Conservation (phyloP, 2,888 invertebrate genomes). For the Apeira syringaria region DNA sequence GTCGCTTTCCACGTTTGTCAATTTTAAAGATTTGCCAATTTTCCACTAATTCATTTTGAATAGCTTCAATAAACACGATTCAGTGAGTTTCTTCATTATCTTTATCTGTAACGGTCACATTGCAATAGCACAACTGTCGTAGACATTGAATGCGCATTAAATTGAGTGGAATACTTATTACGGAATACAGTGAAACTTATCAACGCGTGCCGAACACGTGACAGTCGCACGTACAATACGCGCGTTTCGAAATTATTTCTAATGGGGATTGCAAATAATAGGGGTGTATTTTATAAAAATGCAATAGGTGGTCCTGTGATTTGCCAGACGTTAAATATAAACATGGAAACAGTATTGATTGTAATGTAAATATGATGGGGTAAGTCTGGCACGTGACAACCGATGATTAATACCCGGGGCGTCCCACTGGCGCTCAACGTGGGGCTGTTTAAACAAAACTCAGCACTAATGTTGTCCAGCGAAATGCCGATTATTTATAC, state of each 20-base stretch:
- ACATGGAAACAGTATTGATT: slow-evolving; percentile 49
- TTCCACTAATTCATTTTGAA: slow-evolving; percentile 17
- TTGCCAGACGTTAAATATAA: slow-evolving; percentile 55
- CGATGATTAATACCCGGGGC: slow-evolving; percentile 28
- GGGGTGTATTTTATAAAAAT: slow-evolving; percentile 26
- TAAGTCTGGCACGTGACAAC: slow-evolving; percentile 35
- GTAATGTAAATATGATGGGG: slow-evolving; percentile 32
- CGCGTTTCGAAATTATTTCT: slow-evolving; percentile 19
- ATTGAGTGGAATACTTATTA: slow-evolving; percentile 16
- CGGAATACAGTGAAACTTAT: slow-evolving; percentile 21
- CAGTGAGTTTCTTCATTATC: slow-evolving; percentile 9
- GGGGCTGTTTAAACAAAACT: slow-evolving; percentile 31
- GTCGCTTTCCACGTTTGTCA: slow-evolving; percentile 22
- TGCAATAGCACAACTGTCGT: slow-evolving; percentile 6
- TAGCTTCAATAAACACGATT: slow-evolving; percentile 10
- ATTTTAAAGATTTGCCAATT: slow-evolving; percentile 13
- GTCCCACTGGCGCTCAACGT: slow-evolving; percentile 42
- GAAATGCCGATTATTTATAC: slow-evolving; percentile 44
- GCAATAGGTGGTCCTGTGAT: slow-evolving; percentile 33
- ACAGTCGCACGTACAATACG: slow-evolving; percentile 6
- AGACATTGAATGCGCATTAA: neutral
- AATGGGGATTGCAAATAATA: slow-evolving; percentile 26
- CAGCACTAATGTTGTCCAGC: slow-evolving; percentile 37
- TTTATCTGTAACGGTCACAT: slow-evolving; percentile 11
- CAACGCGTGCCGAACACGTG: slow-evolving; percentile 24